Evolutionary conservation across 2,797 vertebrate species (phyloP).

Genomic region (Enteromius fasciolatus): DNA sequence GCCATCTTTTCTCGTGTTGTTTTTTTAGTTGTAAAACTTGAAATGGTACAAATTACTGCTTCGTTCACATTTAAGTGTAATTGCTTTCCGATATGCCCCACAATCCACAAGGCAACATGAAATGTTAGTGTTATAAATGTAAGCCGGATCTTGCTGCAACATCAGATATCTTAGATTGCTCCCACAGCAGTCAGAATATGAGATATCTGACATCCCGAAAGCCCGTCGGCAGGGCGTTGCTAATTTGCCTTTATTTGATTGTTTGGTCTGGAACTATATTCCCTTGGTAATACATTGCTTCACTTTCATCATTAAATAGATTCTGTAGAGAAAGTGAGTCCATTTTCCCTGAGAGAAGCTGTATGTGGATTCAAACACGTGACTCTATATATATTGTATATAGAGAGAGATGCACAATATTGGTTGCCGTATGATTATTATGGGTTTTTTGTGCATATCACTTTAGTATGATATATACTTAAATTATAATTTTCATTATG

Average conservation of each 20-base stretch:
- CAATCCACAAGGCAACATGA: neutral
- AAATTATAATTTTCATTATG: too few species aligned
- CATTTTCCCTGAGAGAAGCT: slow-evolving; percentile 27
- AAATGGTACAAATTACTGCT: neutral
- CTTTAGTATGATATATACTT: too few species aligned
- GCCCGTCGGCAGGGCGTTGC: slow-evolving; percentile 33
- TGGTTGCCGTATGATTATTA: too few species aligned
- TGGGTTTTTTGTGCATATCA: too few species aligned
- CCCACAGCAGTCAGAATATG: slow-evolving; percentile 35
- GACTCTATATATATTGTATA: too few species aligned
- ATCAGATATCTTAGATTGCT: slow-evolving; percentile 46
- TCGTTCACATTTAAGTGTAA: slow-evolving; percentile 1
- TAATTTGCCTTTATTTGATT: slow-evolving; percentile 56
- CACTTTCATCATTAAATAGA: slow-evolving; percentile 53
- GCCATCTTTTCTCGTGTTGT: neutral
- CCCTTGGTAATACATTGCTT: slow-evolving; percentile 42
- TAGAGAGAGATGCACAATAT: too few species aligned
- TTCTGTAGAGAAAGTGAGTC: slow-evolving; percentile 27
- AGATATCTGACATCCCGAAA: slow-evolving; percentile 37
- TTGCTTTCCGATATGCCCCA: neutral
- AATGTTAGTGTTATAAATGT: neutral
- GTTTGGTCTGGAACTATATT: slow-evolving; percentile 50
- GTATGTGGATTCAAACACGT: neutral
- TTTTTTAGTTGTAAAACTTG: neutral
- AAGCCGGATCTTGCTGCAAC: slow-evolving; percentile 30